Conservation (phyloP, 2,888 invertebrate species). For the Heliothis peltigera region DNA sequence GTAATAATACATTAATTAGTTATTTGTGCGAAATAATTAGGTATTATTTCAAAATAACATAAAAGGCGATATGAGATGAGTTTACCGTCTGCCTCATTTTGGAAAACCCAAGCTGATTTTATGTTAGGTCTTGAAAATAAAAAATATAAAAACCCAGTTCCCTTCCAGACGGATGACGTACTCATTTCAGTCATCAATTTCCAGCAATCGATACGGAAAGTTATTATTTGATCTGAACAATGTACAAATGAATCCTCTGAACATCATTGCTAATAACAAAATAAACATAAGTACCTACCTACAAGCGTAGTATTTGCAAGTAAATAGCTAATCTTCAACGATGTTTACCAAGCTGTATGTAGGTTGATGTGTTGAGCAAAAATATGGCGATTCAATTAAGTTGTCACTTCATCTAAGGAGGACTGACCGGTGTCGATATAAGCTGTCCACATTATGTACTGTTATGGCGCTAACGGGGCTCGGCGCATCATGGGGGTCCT, state of each 20-base stretch:
- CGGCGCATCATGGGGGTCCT: constrained; percentile 46
- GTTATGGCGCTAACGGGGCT: constrained; percentile 77
- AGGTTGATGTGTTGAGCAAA: constrained; percentile 41
- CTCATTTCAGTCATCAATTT: neutral
- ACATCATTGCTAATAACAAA: no score
- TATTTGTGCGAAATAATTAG: constrained; percentile 6
- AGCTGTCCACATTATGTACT: constrained; percentile 73
- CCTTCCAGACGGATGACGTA: neutral
- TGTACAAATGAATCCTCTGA: no score
- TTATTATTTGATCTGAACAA: no score
- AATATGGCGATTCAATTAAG: constrained; percentile 53
- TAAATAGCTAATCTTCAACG: constrained; percentile 30
- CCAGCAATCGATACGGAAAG: no score
- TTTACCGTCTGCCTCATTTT: constrained; percentile 33
- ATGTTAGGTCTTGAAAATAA: neutral
- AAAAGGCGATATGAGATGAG: constrained; percentile 3
- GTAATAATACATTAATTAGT: constrained; percentile 27
- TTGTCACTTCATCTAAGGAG: constrained; percentile 56
- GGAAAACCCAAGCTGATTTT: constrained; percentile 19
- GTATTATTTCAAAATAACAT: constrained; percentile 5
- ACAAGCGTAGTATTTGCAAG: constrained; percentile 16
- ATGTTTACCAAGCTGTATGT: constrained; percentile 24
- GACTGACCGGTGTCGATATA: constrained; percentile 67
- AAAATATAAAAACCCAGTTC: constrained; percentile 4
- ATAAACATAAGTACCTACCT: neutral